Conservation (phyloP, 2,113 vertebrate genomes). For the Euleptes europaea region DNA sequence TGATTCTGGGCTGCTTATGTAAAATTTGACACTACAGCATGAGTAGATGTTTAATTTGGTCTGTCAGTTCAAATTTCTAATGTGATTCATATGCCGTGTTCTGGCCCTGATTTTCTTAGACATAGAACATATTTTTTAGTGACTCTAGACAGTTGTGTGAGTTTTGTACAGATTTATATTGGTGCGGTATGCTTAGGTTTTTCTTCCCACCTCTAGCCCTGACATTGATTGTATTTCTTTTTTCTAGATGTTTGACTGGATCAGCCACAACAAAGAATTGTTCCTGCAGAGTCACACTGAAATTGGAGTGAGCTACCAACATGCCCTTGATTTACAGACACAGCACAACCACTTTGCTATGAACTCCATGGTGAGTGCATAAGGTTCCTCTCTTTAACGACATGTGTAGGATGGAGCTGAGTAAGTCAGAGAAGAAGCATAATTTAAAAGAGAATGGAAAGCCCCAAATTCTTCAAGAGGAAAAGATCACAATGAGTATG, state of each 20-base stretch:
- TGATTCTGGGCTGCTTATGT: too few relatives aligned
- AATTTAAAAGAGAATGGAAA: background rate
- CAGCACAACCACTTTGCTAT: constrained; percentile 99
- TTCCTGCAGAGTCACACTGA: constrained; percentile 98
- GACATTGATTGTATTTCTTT: background rate
- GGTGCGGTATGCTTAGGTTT: background rate
- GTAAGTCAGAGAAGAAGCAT: rapidly evolving
- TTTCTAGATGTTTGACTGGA: constrained; percentile 98
- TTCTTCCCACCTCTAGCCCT: constrained; percentile 19
- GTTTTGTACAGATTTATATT: background rate
- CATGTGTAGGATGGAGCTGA: background rate
- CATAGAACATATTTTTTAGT: background rate
- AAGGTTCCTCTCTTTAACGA: rapidly evolving
- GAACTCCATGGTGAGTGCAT: constrained; percentile 94
- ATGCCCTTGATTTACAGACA: constrained; percentile 95
- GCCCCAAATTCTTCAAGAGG: background rate
- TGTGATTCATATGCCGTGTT: background rate
- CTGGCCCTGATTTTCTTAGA: background rate
- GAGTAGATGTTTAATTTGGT: background rate
- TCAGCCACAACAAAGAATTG: constrained; percentile 98
- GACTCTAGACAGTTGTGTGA: background rate
- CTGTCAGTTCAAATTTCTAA: background rate
- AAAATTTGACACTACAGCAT: too few relatives aligned
- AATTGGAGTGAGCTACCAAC: constrained; percentile 94
- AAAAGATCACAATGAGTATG: background rate